Percentiles rank a stretch among this genome's conserved stretches.
These are phyloP conservation scores for Calidris pugnax DNA, from an alignment of 2,113 vertebrate species.

Conservation along the genomic window DNA sequence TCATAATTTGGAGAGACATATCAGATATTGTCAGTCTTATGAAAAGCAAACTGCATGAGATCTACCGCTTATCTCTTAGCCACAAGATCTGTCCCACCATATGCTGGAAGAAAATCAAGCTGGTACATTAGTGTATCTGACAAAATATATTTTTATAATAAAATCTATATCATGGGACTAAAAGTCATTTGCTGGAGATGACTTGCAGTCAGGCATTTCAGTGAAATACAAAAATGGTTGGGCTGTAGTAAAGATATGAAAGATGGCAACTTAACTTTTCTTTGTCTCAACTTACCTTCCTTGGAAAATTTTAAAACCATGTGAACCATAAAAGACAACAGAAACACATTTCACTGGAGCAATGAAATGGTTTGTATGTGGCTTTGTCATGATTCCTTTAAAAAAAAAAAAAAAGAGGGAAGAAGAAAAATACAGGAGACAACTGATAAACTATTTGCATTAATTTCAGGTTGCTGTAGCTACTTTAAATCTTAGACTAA, in stretches of 20 bases:
- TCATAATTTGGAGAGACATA: neutral
- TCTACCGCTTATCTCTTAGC: neutral
- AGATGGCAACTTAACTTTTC: neutral
- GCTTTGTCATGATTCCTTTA: neutral
- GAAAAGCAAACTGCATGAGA: neutral
- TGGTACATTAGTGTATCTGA: neutral
- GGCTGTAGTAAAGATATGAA: neutral
- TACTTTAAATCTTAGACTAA: neutral
- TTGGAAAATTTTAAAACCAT: neutral
- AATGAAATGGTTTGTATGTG: neutral
- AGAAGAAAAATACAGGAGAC: neutral
- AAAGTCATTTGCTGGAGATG: neutral
- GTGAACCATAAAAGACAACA: neutral
- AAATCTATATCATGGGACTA: neutral
- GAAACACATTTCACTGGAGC: neutral
- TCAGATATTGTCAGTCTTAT: neutral
- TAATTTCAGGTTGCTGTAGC: neutral
- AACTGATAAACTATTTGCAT: neutral
- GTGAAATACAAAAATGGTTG: neutral
- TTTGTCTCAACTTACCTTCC: neutral
- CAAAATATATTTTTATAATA: neutral
- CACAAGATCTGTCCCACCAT: neutral
- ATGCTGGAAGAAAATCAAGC: neutral
- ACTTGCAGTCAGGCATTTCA: neutral
- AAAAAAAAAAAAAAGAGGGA: neutral